Evolutionary conservation across 1,140 invertebrate species (phyloP), one percentile per base, ranked within the genome.

Genomic region (Zaprionus lachaisei): DNA sequence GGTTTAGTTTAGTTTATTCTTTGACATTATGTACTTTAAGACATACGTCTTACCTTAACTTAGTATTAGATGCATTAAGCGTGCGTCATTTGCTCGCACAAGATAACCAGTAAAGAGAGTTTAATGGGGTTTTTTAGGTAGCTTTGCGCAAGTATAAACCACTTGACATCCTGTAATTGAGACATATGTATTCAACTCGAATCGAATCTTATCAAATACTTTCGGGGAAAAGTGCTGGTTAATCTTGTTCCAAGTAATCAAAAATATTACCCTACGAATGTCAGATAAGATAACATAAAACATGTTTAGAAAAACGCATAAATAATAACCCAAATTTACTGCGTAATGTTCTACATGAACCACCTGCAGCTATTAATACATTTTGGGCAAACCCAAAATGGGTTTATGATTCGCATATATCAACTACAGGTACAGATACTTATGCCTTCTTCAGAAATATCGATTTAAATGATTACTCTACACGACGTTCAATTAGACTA

Each of bases 41-140:
- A 67, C 6, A 61, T 73, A 55, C 71, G 63, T 58, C 49, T 67
- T 14, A 20, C 14, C n/a, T n/a, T 26, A 14, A 31, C 17, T 47
- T 44, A 26, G 17, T 11, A 47, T 44, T 44, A 44, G 7, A 44
- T n/a, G 41, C n/a, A 17, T 44, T 5, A 17, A 17, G 6, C 7
- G 41, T 47, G 41, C 41, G 41, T 47, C 41, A 47, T n/a, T 47
- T 4, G 17, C 41, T 47, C 15, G n/a, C n/a, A 9, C n/a, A 47
- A 47, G 41, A 47, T 47, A 47, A 47, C 2, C 7, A 17, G n/a
- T 1, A 47, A 47, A 3, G 2, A 17, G 6, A 6, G 2, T 47
- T 47, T 14, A 44, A 31, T 12, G 38, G 38, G 65, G 20, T 66
- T 24, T 66, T 44, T 55, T 15, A 34, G 57, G 58, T 56, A 14